Base-by-base conservation (phyloP, 1,140 invertebrate genomes). In the Hypothenemus hampei region DNA sequence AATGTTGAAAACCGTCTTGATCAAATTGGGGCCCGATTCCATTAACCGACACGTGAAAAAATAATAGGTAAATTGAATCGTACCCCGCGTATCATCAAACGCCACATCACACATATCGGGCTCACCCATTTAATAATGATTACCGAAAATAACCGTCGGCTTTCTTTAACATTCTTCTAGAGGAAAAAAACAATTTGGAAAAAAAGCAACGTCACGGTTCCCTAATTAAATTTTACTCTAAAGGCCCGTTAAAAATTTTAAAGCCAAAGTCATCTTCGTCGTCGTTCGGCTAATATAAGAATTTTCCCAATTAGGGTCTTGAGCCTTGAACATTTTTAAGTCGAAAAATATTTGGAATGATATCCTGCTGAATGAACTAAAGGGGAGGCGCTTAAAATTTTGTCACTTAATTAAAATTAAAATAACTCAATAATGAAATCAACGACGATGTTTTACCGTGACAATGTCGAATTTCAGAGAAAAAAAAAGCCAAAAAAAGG, bases 121-220 rank as follows among this genome's bases (percentile, higher is more conserved):
- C 36, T 51, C 37, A 41, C 48, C 36, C 36, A 51, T 51, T 51
- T 51, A 41, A 29, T 51, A 51, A 51, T 51, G 48, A 51, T 51
- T 41, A 51, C 37, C 48, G 31, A 41, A 51, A 51, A 51, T 51
- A 39, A 40, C 36, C 7, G 48, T 40, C 48, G 48, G 48, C 48
- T 51, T 41, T 51, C 48, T 51, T 51, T 40, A 41, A 51, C 48
- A 15, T 31, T 40, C 21, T 19, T 26, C 23, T 23, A 31, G 18
- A 36, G 10, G 41, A 18, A 41, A 41, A 37, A 40, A 47, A 31
- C 26, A 24, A 40, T 29, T 51, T 40, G n/a, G 10, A 24, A 50
- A 51, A 51, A 51, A 29, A 4, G 22, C 21, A 11, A 3, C 16
- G 36, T 51, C 48, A 51, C 36, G 48, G 36, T 19, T 29, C 11